phyloP scores from a whole-genome alignment of 2,888 invertebrate species.

The Oscheius sp. region DNA sequence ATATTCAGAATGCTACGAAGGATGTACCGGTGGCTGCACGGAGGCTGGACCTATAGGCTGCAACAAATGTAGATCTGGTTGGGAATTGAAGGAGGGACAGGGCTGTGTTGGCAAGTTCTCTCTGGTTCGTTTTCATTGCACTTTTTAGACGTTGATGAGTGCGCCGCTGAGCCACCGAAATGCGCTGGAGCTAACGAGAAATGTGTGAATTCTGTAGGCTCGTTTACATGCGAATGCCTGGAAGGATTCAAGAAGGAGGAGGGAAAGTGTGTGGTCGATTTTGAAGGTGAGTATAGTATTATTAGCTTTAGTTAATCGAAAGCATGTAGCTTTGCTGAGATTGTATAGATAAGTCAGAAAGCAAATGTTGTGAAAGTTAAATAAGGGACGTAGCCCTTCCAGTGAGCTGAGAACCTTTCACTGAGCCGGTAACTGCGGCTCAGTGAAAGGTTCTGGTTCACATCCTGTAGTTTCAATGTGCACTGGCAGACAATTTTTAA shows the following conservation, averaged over 20 bases:
- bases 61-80: slow-evolving; percentile 65
- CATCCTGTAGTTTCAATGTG: too few relatives aligned
- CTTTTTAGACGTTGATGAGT: slow-evolving; percentile 67
- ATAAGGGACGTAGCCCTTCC: too few relatives aligned
- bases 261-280: slow-evolving; percentile 63
- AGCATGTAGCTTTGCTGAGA: too few relatives aligned
- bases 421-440: too few relatives aligned
- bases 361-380: too few relatives aligned
- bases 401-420: too few relatives aligned
- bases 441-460: too few relatives aligned
- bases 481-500: too few relatives aligned
- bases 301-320: neutral
- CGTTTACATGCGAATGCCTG: slow-evolving; percentile 66
- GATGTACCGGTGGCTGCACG: slow-evolving; percentile 69
- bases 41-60: slow-evolving; percentile 62
- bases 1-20: slow-evolving; percentile 68
- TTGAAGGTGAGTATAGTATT: slow-evolving; percentile 62
- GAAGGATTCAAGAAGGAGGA: slow-evolving; percentile 65
- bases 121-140: neutral
- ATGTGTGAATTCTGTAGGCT: slow-evolving; percentile 69
- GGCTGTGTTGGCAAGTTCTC: slow-evolving; percentile 63
- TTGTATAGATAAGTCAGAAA: too few relatives aligned
- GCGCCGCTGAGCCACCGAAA: slow-evolving; percentile 42
- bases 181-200: slow-evolving; percentile 60
- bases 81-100: slow-evolving; percentile 54